Base-by-base conservation (phyloP, 2,797 vertebrate genomes). In the Eremophila alpestris region DNA sequence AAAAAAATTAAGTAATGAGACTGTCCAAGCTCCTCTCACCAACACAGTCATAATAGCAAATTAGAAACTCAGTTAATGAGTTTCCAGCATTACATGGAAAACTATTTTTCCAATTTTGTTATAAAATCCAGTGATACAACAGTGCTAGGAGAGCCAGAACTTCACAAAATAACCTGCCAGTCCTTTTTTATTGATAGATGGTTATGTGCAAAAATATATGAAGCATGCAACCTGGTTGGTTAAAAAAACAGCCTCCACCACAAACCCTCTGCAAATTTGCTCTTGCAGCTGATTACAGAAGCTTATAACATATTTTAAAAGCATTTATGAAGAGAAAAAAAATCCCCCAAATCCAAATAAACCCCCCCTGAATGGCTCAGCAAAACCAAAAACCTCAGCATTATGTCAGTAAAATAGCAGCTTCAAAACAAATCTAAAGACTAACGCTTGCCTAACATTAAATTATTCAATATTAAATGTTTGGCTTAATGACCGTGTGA, bases 41-140 rank as follows among this genome's bases (percentile, higher is more conserved):
- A 86, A 90, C 65, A 41, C 85, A 81, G 87, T 95, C 93, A 80
- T 92, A 97, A 89, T 56, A 67, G 86, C 83, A 84, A 80, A 95
- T 55, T 78, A 84, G 43, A 74, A 91, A 79, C 52, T 77, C 15
- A 2, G 73, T 91, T 91, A 96, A 93, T 69, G 84, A 95, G 85
- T 95, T 94, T 90, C 82, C 94, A 86, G 67, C 21, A 34, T 67
- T 71, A 69, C 67, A 34, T 5, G 30, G 84, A 46, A 80, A 96
- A 86, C 46, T 92, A 41, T 96, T 97, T 86, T 96, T 89, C 59
- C n/a, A 7, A 16, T 68, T 75, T 55, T 83, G 20, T 69, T 93
- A 68, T 20, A 55, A 95, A 96, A 56, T 40, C 40, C 22, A n/a
- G 52, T 68, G 71, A 86, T 83, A 95, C 2, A 23, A 94, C 85